Percentiles rank a stretch among this genome's conserved stretches.
Evolutionary conservation across 2,113 vertebrate genomes (phyloP).

Genomic region (Garra rufa): DNA sequence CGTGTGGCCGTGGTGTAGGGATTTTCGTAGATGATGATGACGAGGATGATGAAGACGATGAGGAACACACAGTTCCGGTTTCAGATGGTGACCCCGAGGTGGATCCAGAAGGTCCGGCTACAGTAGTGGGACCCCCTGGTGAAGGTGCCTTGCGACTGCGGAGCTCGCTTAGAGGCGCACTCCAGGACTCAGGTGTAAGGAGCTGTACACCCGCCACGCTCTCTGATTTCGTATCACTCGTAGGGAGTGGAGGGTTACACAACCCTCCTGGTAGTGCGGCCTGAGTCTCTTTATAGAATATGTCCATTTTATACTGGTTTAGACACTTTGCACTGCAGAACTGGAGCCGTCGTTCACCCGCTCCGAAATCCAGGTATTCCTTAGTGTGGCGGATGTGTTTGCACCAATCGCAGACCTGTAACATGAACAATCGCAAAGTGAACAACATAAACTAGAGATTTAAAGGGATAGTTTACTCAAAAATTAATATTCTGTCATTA

Average conservation of each 20-base stretch:
- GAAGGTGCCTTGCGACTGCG: conserved; percentile 89
- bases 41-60: conserved; percentile 85
- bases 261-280: conserved; percentile 94
- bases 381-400: conserved; percentile 99
- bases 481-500: too few species aligned
- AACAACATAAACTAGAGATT: neutral
- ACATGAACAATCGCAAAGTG: conserved; percentile 60
- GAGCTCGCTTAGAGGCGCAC: conserved; percentile 89
- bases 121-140: conserved; percentile 82
- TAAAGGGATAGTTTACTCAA: too few species aligned
- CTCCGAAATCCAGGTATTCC: conserved; percentile 99
- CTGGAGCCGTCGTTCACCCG: conserved; percentile 97
- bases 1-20: conserved; percentile 92
- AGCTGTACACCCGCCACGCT: conserved; percentile 90
- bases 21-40: conserved; percentile 90
- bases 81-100: conserved; percentile 90
- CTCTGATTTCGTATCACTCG: conserved; percentile 89
- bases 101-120: conserved; percentile 84
- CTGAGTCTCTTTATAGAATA: conserved; percentile 99
- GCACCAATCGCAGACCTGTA: conserved; percentile 99
- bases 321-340: conserved; percentile 99
- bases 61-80: conserved; percentile 85
- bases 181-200: conserved; percentile 99
- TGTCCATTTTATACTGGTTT: conserved; percentile 99
- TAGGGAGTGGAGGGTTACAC: conserved; percentile 88